phyloP scores from a whole-genome alignment of 2,113 vertebrate genomes.

The Sminthopsis crassicaudata region DNA sequence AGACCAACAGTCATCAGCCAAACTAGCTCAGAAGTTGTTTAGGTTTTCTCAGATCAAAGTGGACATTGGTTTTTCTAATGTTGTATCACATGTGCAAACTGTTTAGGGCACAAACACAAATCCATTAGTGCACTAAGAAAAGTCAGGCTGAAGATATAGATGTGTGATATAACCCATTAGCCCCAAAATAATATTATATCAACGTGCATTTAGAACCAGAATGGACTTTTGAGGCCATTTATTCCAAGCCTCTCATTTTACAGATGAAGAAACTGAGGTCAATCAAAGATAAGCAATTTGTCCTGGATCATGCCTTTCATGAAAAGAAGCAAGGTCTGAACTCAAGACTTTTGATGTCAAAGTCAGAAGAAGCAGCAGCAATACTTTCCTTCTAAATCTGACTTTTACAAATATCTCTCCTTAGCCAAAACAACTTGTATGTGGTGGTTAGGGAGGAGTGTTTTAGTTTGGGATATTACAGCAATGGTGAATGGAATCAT shows the following conservation, averaged over 20 bases:
- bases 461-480: not conserved
- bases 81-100: not conserved
- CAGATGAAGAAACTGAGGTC: not conserved
- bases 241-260: not conserved
- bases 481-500: not conserved
- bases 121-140: not conserved
- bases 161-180: not conserved
- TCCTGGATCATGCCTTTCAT: not conserved
- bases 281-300: not conserved
- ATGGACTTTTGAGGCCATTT: not conserved
- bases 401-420: not conserved
- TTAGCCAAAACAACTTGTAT: not conserved
- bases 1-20: not conserved
- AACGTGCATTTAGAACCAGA: not conserved
- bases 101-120: not conserved
- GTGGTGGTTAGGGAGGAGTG: not conserved
- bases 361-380: not conserved
- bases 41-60: not conserved
- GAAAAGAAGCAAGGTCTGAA: not conserved
- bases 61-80: not conserved
- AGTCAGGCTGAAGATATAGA: not conserved
- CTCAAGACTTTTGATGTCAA: not conserved
- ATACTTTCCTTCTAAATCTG: not conserved
- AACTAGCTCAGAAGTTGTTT: not conserved
- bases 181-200: not conserved